phyloP scores from a whole-genome alignment of 2,797 vertebrate genomes.

The Melanogrammus aeglefinus region DNA sequence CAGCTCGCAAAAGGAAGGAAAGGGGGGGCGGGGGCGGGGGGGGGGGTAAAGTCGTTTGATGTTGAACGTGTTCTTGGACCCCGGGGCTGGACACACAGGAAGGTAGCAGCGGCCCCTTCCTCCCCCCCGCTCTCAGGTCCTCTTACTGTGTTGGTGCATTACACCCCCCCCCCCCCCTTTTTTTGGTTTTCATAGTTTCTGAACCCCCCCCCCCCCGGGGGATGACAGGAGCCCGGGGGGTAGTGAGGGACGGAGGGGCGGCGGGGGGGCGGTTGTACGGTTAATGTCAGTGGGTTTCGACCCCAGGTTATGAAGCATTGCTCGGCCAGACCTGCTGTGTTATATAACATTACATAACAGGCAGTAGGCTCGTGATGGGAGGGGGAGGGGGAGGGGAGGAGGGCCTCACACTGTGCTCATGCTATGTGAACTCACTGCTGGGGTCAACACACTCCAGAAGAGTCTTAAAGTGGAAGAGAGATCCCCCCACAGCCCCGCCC shows the following conservation, averaged over 20 bases:
- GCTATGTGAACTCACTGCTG: constrained; percentile 70
- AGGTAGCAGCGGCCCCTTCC: neutral
- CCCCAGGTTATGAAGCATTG: constrained; percentile 75
- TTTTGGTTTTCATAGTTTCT: constrained; percentile 45
- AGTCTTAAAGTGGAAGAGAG: constrained; percentile 66
- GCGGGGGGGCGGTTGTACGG: constrained; percentile 27
- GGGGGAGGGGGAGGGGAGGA: constrained; percentile 67
- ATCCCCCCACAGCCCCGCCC: constrained; percentile 12
- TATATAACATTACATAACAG: constrained; percentile 79
- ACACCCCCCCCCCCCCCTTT: constrained; percentile 2
- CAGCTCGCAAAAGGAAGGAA: constrained; percentile 38
- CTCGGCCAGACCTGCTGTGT: constrained; percentile 71
- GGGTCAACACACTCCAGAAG: constrained; percentile 63
- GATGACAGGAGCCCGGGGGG: neutral
- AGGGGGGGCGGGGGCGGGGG: no score
- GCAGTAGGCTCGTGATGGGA: constrained; percentile 73
- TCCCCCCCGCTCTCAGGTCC: neutral
- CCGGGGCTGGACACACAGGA: constrained; percentile 33
- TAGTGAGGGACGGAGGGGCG: neutral
- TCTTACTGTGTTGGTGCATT: neutral
- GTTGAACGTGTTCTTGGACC: constrained; percentile 38
- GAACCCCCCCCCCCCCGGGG: constrained; percentile 16
- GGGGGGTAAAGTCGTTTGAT: constrained; percentile 38
- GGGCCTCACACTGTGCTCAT: constrained; percentile 60
- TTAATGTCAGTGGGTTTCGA: constrained; percentile 53